Base-by-base conservation (phyloP, 37 sponge, comb jelly and placozoan species). In the Ephydatia muelleri region DNA sequence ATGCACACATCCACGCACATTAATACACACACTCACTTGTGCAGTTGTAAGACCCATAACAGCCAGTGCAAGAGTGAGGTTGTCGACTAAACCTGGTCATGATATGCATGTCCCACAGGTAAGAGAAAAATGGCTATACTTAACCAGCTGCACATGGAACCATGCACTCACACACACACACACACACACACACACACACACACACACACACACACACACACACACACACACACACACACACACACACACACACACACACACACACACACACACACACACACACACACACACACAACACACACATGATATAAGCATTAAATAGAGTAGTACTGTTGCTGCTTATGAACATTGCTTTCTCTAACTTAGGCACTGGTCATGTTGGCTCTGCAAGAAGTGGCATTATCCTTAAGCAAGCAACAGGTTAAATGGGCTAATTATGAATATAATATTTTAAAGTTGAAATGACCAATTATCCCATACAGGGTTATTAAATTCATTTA, bases 351-450 rank as follows among this genome's bases (percentile, higher is more conserved):
- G 19, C 16, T 1, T 57, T 4, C 0, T 14, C 12, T 16, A 4
- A 4, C 19, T 5, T 57, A 87, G 71, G 82, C 88, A 14, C 68
- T 86, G 36, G 79, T 83, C 47, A 40, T 65, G 36, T 49, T 93
- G 67, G 73, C 65, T 0, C 72, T 94, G 31, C 39, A 88, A 16
- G 30, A 88, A 40, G 83, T 94, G 39, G 75, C 85, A 0, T 26
- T 94, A 3, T 21, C 79, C 16, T 75, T 94, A 11, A 28, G 68
- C 32, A 90, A 88, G 77, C 75, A 78, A 43, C 94, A 94, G 94
- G 94, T 94, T 77, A 11, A n/a, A n/a, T n/a, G n/a, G n/a, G n/a
- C n/a, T n/a, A n/a, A n/a, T n/a, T n/a, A n/a, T n/a, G n/a, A n/a
- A n/a, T n/a, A n/a, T n/a, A n/a, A n/a, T n/a, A n/a, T 43, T 43